These are phyloP conservation scores for Zoanthus solanderi DNA, from an alignment of 92 coral and sea anemone species.

Conservation along the genomic window DNA sequence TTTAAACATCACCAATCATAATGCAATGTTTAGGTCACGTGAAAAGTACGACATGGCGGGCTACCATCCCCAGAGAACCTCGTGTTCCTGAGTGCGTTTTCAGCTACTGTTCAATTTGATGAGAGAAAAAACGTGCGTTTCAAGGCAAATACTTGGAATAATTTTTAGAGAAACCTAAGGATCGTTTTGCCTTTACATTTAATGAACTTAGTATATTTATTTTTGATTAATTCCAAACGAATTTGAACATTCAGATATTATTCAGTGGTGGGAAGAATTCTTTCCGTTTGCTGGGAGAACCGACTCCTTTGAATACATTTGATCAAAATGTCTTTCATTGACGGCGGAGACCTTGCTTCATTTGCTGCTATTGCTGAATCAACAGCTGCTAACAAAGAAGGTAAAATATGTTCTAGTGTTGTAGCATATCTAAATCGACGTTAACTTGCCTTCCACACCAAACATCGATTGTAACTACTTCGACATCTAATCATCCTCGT, in stretches of 20 bases:
- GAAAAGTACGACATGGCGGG: conserved; percentile 81
- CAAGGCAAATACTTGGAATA: neutral
- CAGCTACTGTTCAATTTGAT: conserved; percentile 30
- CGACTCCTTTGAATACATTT: conserved; percentile 32
- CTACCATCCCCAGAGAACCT: conserved; percentile 68
- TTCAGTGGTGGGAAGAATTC: neutral
- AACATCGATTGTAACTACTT: neutral
- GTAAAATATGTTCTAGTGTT: conserved; percentile 40
- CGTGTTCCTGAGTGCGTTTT: conserved; percentile 56
- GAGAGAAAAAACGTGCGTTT: conserved; percentile 23
- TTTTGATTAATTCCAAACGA: neutral
- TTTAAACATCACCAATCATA: conserved; percentile 69
- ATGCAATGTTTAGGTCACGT: conserved; percentile 65
- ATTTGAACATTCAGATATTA: neutral
- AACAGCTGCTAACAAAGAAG: conserved; percentile 78
- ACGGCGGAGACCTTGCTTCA: conserved; percentile 85
- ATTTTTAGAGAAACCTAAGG: neutral
- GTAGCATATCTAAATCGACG: conserved; percentile 2
- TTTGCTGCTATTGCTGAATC: conserved; percentile 90
- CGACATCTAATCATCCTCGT: conserved; percentile 5
- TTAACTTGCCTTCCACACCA: conserved; percentile 13
- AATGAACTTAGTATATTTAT: neutral
- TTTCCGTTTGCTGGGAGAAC: conserved; percentile 47
- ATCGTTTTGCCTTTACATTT: neutral
- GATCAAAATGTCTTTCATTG: conserved; percentile 79